phyloP scores from a whole-genome alignment of 2,888 invertebrate species.

The Laothoe populi region DNA sequence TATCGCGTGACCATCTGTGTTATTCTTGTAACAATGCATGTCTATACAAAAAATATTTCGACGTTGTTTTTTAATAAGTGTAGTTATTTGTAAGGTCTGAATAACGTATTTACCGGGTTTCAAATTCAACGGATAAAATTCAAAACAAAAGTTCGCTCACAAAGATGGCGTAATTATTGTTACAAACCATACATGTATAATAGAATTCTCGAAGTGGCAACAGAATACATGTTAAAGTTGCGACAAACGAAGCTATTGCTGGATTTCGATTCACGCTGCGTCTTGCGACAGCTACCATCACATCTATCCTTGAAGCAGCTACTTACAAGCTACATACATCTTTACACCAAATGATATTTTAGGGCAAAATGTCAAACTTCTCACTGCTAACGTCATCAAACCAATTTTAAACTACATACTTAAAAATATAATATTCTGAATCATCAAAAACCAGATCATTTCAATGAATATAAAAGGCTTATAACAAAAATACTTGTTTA shows the following conservation, averaged over 20 bases:
- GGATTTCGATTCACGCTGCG: conserved; percentile 17
- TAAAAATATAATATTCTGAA: not conserved
- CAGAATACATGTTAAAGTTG: conserved; percentile 22
- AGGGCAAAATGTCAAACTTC: conserved; percentile 12
- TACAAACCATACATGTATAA: conserved; percentile 24
- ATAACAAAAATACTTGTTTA: conserved; percentile 3
- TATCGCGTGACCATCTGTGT: not conserved
- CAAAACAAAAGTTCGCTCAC: not conserved
- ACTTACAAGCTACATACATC: not conserved
- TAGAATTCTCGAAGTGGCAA: conserved; percentile 34
- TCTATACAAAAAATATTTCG: not conserved
- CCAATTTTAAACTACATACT: not conserved
- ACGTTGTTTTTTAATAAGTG: not conserved
- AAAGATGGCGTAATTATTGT: conserved; percentile 4
- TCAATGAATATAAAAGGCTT: not conserved
- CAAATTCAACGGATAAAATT: too few relatives aligned
- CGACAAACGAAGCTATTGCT: conserved; percentile 16
- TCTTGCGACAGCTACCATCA: conserved; percentile 16
- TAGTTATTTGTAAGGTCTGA: not conserved
- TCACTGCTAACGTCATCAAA: not conserved
- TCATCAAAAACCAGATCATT: not conserved
- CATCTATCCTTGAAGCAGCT: conserved; percentile 7
- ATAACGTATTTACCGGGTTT: too few relatives aligned
- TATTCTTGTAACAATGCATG: conserved; percentile 3
- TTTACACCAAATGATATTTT: conserved; percentile 1